Conservation (phyloP, 2,888 invertebrate species). For the Tetheella fluctuosa region DNA sequence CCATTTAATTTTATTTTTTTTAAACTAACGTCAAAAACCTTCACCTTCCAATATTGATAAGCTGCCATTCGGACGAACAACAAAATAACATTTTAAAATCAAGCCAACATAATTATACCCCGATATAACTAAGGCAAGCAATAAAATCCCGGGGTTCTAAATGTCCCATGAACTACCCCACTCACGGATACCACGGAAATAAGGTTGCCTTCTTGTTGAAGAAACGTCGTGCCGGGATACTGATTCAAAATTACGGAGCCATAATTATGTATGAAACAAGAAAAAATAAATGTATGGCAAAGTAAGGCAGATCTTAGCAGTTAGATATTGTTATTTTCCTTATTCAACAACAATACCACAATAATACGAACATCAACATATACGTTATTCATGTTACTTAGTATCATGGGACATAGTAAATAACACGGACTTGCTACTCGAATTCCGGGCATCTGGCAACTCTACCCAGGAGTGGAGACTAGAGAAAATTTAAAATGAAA, state of each 20-base stretch:
- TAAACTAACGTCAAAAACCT: too few relatives aligned
- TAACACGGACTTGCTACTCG: constrained; percentile 2
- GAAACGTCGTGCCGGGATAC: background rate
- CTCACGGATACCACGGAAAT: background rate
- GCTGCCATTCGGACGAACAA: too few relatives aligned
- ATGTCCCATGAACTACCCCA: background rate
- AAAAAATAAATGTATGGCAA: background rate
- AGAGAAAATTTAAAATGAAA: constrained; percentile 42
- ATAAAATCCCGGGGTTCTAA: background rate
- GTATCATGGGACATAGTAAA: background rate
- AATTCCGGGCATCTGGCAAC: constrained; percentile 15
- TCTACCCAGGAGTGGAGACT: constrained; percentile 24
- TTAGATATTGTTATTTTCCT: background rate
- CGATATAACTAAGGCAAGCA: background rate
- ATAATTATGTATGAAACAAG: background rate
- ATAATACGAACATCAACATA: background rate
- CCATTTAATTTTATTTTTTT: too few relatives aligned
- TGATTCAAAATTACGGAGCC: background rate
- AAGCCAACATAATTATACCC: background rate
- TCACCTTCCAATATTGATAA: too few relatives aligned
- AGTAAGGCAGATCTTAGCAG: too few relatives aligned
- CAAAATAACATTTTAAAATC: background rate
- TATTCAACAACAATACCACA: background rate
- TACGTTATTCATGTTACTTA: background rate
- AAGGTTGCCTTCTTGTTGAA: background rate